These are phyloP conservation scores for Tortrix viridana DNA, from an alignment of 2,888 invertebrate species.

Conservation along the genomic window DNA sequence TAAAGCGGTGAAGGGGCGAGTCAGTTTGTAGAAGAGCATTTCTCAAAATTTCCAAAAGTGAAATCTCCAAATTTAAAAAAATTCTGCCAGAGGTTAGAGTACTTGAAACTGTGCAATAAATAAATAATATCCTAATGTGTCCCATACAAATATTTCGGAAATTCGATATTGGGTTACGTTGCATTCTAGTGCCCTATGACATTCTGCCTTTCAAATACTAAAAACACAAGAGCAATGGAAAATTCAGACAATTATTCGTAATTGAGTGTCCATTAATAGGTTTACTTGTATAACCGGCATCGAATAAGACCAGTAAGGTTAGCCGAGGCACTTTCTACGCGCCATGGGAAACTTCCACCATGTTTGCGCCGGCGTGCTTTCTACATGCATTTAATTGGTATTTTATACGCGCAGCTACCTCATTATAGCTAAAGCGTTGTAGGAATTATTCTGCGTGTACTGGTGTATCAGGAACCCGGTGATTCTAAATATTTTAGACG, in stretches of 20 bases:
- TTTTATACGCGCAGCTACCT: slow-evolving; percentile 28
- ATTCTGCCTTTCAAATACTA: background rate
- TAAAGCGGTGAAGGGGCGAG: too few relatives aligned
- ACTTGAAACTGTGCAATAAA: too few relatives aligned
- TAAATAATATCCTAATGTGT: too few relatives aligned
- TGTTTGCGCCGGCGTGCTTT: slow-evolving; percentile 55
- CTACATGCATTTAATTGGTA: slow-evolving; percentile 41
- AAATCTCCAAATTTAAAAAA: too few relatives aligned
- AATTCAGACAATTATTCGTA: slow-evolving; percentile 18
- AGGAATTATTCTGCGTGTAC: too few relatives aligned
- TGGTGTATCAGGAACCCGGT: too few relatives aligned
- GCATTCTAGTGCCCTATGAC: slow-evolving; percentile 7
- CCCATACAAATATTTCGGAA: too few relatives aligned
- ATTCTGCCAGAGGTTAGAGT: too few relatives aligned
- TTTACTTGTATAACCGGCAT: slow-evolving; percentile 27
- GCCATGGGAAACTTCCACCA: slow-evolving; percentile 72
- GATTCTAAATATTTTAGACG: too few relatives aligned
- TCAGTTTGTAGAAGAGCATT: too few relatives aligned
- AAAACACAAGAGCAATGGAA: slow-evolving; percentile 3
- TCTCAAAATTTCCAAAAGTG: too few relatives aligned
- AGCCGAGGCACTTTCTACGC: slow-evolving; percentile 65
- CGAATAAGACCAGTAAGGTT: slow-evolving; percentile 35
- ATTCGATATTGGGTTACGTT: background rate
- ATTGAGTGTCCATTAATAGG: slow-evolving; percentile 11
- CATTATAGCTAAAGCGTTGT: slow-evolving; percentile 7